Conservation (phyloP, 2,797 vertebrate species). For the Chelon auratus region DNA sequence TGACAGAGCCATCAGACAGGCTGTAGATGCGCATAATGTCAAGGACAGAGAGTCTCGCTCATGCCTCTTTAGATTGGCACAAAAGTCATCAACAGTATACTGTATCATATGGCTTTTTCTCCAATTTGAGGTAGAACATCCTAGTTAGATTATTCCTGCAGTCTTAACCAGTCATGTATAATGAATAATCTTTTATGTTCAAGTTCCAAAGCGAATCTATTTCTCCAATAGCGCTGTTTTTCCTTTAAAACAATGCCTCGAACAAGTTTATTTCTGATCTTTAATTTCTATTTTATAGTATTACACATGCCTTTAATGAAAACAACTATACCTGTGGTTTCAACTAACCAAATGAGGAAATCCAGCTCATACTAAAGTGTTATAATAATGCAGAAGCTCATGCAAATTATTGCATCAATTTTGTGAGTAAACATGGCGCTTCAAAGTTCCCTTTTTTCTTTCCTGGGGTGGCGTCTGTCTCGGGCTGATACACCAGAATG, state of each 20-base stretch:
- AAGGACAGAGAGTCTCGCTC: not conserved
- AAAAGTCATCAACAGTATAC: not conserved
- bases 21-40: too few species aligned
- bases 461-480: constrained; percentile 55
- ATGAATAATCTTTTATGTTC: too few species aligned
- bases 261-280: too few species aligned
- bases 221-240: too few species aligned
- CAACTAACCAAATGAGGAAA: constrained; percentile 6
- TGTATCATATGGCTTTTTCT: not conserved
- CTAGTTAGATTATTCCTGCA: too few species aligned
- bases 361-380: not conserved
- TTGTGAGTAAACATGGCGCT: constrained; percentile 29
- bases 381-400: constrained; percentile 3
- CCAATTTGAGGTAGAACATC: too few species aligned
- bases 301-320: not conserved
- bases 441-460: constrained; percentile 11
- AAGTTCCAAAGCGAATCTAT: too few species aligned
- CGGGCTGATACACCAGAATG: constrained; percentile 53
- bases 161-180: too few species aligned
- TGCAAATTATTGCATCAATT: constrained; percentile 36
- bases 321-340: constrained; percentile 1
- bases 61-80: not conserved
- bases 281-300: not conserved
- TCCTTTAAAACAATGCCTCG: too few species aligned
- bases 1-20: not conserved